These are phyloP conservation scores for Calypte anna DNA, from an alignment of 2,113 vertebrate species.

Conservation along the genomic window DNA sequence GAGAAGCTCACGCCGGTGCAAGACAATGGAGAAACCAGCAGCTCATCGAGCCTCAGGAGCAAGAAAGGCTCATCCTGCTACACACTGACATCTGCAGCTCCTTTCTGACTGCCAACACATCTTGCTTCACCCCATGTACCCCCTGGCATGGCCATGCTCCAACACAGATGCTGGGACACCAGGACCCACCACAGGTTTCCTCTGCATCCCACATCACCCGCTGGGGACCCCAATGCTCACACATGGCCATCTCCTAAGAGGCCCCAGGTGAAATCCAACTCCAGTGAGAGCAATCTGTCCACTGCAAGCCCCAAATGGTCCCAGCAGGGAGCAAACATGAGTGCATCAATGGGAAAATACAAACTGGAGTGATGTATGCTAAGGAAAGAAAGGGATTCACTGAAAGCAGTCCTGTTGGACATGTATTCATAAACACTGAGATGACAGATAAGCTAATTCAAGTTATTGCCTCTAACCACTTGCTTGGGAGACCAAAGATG, in stretches of 20 bases:
- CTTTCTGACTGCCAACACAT: neutral
- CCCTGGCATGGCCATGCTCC: rapidly evolving
- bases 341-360: rapidly evolving
- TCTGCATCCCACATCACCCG: rapidly evolving
- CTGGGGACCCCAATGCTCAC: neutral
- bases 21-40: too few relatives aligned
- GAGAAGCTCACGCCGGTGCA: too few relatives aligned
- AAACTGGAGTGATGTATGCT: neutral
- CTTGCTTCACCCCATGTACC: neutral
- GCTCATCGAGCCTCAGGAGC: too few relatives aligned
- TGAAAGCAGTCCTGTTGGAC: neutral
- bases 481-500: neutral
- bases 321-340: neutral
- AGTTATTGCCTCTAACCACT: neutral
- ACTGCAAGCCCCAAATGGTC: neutral
- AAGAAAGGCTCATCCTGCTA: too few relatives aligned
- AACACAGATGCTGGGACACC: neutral
- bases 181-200: neutral
- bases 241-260: neutral
- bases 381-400: neutral
- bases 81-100: rapidly evolving
- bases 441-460: neutral
- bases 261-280: neutral
- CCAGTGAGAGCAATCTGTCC: rapidly evolving
- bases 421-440: neutral